phyloP scores from a whole-genome alignment of 1,140 invertebrate species.

The Plutomurus gul region DNA sequence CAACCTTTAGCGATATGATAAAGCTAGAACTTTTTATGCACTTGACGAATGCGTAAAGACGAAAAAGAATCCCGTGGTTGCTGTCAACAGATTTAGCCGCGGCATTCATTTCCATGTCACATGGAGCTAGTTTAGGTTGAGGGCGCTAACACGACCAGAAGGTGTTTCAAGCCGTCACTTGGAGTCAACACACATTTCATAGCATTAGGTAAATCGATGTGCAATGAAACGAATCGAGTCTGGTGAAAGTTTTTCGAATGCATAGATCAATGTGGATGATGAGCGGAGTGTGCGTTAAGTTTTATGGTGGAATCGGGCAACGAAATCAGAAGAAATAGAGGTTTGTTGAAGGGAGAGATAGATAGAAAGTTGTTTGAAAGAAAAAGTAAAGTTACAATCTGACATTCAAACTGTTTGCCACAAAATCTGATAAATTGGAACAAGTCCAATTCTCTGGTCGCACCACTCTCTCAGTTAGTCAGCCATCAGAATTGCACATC shows the following conservation, averaged over 20 bases:
- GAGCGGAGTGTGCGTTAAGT: constrained; percentile 28
- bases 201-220: neutral
- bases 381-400: constrained; percentile 46
- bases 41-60: too few species aligned
- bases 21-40: too few species aligned
- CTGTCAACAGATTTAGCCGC: too few species aligned
- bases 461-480: constrained; percentile 19
- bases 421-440: constrained; percentile 50
- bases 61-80: too few species aligned
- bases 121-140: too few species aligned
- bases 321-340: neutral
- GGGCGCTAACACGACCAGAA: neutral
- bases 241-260: constrained; percentile 13
- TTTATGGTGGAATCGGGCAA: constrained; percentile 10
- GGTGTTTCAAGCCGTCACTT: neutral
- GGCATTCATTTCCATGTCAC: too few species aligned
- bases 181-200: neutral
- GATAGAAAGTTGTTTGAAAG: constrained; percentile 41
- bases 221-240: constrained; percentile 12
- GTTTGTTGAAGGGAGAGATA: neutral
- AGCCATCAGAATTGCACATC: constrained; percentile 45
- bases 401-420: constrained; percentile 45
- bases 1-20: too few species aligned
- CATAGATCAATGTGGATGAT: constrained; percentile 38
- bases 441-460: constrained; percentile 44